A percentile compares a stretch with the other conserved stretches of the same genome.
Evolutionary conservation across 2,797 vertebrate species (phyloP).

Genomic region (Silurus aristotelis): DNA sequence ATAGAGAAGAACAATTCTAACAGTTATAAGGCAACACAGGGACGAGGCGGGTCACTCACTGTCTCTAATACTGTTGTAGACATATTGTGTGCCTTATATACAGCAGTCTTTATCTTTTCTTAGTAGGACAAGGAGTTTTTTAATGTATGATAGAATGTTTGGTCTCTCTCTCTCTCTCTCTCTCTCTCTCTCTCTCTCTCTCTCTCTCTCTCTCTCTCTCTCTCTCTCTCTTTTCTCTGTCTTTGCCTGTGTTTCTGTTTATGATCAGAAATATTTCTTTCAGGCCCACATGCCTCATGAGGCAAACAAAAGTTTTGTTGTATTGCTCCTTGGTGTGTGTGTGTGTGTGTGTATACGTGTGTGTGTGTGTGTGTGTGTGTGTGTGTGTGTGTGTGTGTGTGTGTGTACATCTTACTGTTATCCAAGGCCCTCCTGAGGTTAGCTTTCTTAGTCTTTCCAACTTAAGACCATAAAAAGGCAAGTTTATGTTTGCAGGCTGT

Average conservation of each 20-base stretch:
- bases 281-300: conserved; percentile 47
- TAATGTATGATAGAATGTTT: no score
- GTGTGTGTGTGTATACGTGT: neutral
- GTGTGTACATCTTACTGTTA: neutral
- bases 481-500: conserved; percentile 2
- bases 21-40: no score
- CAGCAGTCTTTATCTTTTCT: no score
- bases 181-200: conserved; percentile 54
- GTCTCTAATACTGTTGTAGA: no score
- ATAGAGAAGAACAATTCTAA: no score
- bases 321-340: neutral
- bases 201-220: conserved; percentile 55
- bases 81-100: no score
- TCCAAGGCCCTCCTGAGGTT: conserved; percentile 1
- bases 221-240: conserved; percentile 56
- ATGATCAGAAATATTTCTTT: conserved; percentile 33
- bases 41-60: no score
- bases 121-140: no score
- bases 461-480: conserved; percentile 31
- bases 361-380: neutral
- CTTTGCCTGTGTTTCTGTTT: conserved; percentile 46
- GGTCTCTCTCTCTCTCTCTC: conserved; percentile 50
- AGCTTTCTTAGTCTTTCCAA: neutral
- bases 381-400: neutral
- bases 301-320: conserved; percentile 9